These are phyloP conservation scores for Centropyge bicolor DNA, from an alignment of 2,797 vertebrate species.

Conservation along the genomic window DNA sequence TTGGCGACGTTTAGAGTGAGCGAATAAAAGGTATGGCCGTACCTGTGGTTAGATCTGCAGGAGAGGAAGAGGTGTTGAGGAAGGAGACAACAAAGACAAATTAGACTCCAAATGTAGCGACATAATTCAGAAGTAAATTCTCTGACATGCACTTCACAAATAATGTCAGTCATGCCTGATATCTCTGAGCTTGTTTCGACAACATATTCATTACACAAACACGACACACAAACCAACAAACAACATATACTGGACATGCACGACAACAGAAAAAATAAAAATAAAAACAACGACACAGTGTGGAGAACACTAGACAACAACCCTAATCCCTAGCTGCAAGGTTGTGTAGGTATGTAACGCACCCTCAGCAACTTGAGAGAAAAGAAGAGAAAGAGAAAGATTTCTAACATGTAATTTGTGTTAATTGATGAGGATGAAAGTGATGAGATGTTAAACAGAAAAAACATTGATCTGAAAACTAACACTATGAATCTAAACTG, in stretches of 20 bases:
- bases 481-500: background rate
- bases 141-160: conserved; percentile 47
- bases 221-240: conserved; percentile 43
- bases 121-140: conserved; percentile 8
- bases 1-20: background rate
- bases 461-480: conserved; percentile 20
- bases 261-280: background rate
- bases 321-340: conserved; percentile 40
- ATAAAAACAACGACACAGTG: conserved; percentile 27
- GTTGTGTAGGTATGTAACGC: conserved; percentile 44
- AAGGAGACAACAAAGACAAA: conserved; percentile 60
- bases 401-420: conserved; percentile 50
- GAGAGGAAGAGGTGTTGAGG: conserved; percentile 41
- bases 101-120: conserved; percentile 33
- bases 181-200: conserved; percentile 34
- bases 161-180: conserved; percentile 39
- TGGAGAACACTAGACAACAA: conserved; percentile 29
- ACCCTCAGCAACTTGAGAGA: conserved; percentile 59
- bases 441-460: conserved; percentile 45
- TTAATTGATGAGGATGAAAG: conserved; percentile 20
- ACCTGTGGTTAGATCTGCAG: conserved; percentile 83
- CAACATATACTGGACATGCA: conserved; percentile 49
- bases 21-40: conserved; percentile 36
- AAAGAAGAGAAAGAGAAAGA: conserved; percentile 47
- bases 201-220: conserved; percentile 31